phyloP scores from a whole-genome alignment of 2,113 vertebrate species.

The Rhabdomys dilectus region DNA sequence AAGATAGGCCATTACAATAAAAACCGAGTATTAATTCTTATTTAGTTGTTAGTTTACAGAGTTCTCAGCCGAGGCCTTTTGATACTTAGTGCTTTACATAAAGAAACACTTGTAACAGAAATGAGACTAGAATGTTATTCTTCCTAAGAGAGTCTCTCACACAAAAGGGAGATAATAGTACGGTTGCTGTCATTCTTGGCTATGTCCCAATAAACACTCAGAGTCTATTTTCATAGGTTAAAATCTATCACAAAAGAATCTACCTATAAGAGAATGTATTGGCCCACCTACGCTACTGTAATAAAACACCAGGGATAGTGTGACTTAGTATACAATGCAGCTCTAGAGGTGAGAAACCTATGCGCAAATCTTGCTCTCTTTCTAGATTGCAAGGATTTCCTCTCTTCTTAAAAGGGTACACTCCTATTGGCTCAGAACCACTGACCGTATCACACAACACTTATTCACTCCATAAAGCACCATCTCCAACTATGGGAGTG shows the following conservation, averaged over 20 bases:
- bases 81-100: not conserved
- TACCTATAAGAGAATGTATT: not conserved
- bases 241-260: not conserved
- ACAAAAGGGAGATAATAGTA: not conserved
- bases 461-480: not conserved
- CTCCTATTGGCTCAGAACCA: not conserved
- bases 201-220: not conserved
- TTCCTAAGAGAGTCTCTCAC: not conserved
- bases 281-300: not conserved
- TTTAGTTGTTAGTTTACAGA: not conserved
- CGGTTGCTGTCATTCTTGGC: not conserved
- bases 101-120: not conserved
- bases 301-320: not conserved
- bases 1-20: not conserved
- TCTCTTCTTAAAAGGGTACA: not conserved
- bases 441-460: not conserved
- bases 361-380: not conserved
- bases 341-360: not conserved
- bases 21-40: constrained; percentile 2
- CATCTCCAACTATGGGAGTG: not conserved
- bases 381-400: not conserved
- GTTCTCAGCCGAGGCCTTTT: not conserved
- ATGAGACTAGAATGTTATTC: not conserved
- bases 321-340: not conserved
- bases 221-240: constrained; percentile 38